Conservation (phyloP, 2,797 vertebrate species). For the Neopelma chrysocephalum region DNA sequence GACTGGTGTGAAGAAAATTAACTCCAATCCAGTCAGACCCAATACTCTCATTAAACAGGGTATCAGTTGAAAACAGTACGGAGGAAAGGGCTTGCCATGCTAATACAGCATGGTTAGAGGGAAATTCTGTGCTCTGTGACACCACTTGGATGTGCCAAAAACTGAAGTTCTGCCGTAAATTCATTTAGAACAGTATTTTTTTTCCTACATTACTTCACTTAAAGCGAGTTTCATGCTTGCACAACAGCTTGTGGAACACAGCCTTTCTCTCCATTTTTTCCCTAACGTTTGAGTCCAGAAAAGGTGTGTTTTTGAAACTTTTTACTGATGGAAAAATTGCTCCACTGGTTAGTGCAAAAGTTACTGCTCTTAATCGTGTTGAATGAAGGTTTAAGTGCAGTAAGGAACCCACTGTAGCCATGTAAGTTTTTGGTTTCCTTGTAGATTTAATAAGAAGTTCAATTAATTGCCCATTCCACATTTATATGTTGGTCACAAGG, state of each 20-base stretch:
- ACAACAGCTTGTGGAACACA: not conserved
- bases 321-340: not conserved
- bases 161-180: not conserved
- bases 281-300: not conserved
- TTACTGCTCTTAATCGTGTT: not conserved
- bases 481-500: not conserved
- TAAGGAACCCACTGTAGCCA: not conserved
- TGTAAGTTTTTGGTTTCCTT: not conserved
- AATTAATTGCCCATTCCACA: not conserved
- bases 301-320: not conserved
- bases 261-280: not conserved
- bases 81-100: not conserved
- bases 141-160: not conserved
- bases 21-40: not conserved
- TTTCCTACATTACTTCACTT: not conserved
- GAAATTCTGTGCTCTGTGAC: not conserved
- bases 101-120: not conserved
- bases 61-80: not conserved
- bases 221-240: not conserved
- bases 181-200: not conserved
- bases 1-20: not conserved
- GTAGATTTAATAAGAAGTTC: not conserved
- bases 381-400: not conserved
- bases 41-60: not conserved
- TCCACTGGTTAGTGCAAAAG: not conserved